These are phyloP conservation scores for Pycnonotus jocosus DNA, from an alignment of 2,113 vertebrate genomes.

Conservation along the genomic window DNA sequence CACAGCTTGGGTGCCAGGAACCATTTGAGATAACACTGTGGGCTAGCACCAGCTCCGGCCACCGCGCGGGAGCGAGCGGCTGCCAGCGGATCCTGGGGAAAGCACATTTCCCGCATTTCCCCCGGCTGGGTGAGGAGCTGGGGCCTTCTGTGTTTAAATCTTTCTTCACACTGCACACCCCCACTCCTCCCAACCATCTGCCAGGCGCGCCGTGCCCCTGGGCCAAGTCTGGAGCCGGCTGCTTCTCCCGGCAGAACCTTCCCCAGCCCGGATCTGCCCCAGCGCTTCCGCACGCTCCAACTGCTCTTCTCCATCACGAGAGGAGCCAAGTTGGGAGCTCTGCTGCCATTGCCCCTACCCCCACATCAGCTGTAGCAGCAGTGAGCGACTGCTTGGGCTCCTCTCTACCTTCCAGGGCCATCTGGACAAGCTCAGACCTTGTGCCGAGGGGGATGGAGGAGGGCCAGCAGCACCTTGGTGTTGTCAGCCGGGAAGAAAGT, in stretches of 20 bases:
- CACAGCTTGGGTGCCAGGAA: background rate
- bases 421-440: constrained; percentile 40
- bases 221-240: constrained; percentile 45
- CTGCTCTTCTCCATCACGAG: constrained; percentile 5
- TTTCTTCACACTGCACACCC: background rate
- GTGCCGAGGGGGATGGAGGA: background rate
- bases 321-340: constrained; percentile 29
- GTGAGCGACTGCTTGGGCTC: constrained; percentile 2
- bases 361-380: constrained; percentile 26
- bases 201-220: constrained; percentile 5
- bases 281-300: constrained; percentile 30
- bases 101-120: background rate
- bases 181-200: constrained; percentile 46
- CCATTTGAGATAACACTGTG: background rate
- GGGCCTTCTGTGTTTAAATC: constrained; percentile 44
- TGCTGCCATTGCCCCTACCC: constrained; percentile 24
- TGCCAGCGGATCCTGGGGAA: background rate
- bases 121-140: constrained; percentile 23
- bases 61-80: background rate
- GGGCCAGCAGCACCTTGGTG: background rate
- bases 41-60: background rate
- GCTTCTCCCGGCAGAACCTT: constrained; percentile 1
- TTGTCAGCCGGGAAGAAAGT: background rate
- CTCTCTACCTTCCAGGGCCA: constrained; percentile 32
- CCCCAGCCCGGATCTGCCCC: constrained; percentile 2